Evolutionary conservation across 2,797 vertebrate genomes (phyloP).

Genomic region (Podarcis lilfordi): DNA sequence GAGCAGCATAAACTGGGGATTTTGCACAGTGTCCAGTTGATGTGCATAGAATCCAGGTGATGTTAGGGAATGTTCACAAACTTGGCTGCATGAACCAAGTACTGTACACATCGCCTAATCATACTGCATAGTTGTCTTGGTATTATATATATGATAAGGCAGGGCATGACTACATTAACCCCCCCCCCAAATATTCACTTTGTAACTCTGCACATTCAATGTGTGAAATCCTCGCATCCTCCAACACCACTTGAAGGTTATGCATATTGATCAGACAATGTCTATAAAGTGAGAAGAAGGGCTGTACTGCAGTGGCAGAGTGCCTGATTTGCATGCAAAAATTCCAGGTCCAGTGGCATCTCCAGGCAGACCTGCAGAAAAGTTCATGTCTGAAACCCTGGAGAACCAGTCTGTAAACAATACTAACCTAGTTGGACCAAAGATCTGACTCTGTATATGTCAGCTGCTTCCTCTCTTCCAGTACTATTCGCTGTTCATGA

Average conservation of each 20-base stretch:
- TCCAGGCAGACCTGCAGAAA: not conserved
- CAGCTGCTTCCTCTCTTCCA: not conserved
- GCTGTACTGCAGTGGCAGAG: not conserved
- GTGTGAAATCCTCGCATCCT: constrained; percentile 6
- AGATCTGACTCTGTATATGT: not conserved
- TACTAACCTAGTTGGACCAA: no score
- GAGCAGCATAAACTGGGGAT: not conserved
- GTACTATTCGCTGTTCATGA: not conserved
- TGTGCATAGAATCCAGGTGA: not conserved
- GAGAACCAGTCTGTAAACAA: no score
- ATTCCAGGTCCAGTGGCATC: not conserved
- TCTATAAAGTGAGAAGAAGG: not conserved
- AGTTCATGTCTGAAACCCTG: not conserved
- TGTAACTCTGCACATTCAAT: not conserved
- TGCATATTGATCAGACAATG: not conserved
- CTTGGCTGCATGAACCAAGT: not conserved
- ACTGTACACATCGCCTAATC: not conserved
- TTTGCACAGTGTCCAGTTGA: not conserved
- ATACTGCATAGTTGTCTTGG: not conserved
- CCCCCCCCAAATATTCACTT: not conserved
- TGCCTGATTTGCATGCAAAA: not conserved
- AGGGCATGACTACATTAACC: not conserved
- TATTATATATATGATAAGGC: not conserved
- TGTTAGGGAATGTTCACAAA: not conserved
- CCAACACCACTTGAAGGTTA: not conserved